phyloP scores from a whole-genome alignment of 2,888 invertebrate species.

The Ophion costatus region DNA sequence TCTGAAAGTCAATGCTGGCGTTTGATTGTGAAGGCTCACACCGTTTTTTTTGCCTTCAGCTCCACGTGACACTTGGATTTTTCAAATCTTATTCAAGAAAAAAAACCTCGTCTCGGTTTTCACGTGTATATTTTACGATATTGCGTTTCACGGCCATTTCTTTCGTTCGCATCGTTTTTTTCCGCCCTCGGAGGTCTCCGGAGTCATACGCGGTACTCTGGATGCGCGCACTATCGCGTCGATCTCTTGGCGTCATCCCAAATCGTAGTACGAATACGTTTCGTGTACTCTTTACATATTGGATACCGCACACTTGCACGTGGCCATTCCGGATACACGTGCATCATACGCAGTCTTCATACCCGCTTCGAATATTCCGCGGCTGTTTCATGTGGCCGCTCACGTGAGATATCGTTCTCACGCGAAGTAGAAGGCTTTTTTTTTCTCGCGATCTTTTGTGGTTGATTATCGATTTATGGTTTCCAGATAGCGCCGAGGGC shows the following conservation, averaged over 20 bases:
- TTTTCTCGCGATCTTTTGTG: slow-evolving; percentile 38
- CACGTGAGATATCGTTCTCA: slow-evolving; percentile 39
- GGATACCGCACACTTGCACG: not conserved
- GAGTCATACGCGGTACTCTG: slow-evolving; percentile 34
- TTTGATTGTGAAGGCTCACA: no score
- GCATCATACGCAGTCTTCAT: slow-evolving; percentile 5
- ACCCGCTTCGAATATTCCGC: slow-evolving; percentile 29
- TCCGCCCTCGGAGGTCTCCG: slow-evolving; percentile 10
- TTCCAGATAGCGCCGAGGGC: not conserved
- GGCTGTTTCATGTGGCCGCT: not conserved
- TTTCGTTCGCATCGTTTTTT: slow-evolving; percentile 32
- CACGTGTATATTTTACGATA: slow-evolving; percentile 36
- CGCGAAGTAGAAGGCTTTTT: slow-evolving; percentile 7
- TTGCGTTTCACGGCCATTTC: slow-evolving; percentile 54
- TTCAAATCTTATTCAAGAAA: slow-evolving; percentile 12
- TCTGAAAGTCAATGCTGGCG: no score
- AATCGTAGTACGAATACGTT: slow-evolving; percentile 46
- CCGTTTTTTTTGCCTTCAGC: not conserved
- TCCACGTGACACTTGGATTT: slow-evolving; percentile 7
- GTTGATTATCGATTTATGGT: slow-evolving; percentile 25
- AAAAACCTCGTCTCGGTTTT: slow-evolving; percentile 20
- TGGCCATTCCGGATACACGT: not conserved
- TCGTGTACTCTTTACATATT: slow-evolving; percentile 32
- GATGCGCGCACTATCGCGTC: slow-evolving; percentile 34
- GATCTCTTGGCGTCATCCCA: slow-evolving; percentile 51